These are phyloP conservation scores for Ips typographus DNA, from an alignment of 1,140 invertebrate genomes.

Conservation along the genomic window DNA sequence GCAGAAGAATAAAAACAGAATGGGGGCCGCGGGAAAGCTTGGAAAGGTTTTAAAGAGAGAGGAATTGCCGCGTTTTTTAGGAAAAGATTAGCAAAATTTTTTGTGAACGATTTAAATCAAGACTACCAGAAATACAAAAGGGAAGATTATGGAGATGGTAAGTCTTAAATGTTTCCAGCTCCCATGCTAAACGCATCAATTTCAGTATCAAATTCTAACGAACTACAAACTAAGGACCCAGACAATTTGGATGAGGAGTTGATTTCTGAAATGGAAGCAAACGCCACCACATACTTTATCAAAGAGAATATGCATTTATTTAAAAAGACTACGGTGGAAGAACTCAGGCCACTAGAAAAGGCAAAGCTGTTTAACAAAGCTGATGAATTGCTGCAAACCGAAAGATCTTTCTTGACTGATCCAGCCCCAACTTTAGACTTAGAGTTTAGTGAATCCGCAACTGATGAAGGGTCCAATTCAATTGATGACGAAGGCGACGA, in stretches of 20 bases:
- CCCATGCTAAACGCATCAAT: no score
- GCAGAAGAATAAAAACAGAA: conserved; percentile 27
- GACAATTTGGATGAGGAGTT: background rate
- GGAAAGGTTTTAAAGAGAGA: no score
- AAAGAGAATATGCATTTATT: conserved; percentile 6
- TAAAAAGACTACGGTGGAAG: conserved; percentile 8
- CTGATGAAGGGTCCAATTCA: background rate
- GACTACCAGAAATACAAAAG: no score
- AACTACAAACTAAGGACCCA: background rate
- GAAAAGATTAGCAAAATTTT: conserved; percentile 32
- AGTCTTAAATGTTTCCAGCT: no score
- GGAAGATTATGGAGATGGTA: no score
- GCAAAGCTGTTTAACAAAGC: conserved; percentile 18
- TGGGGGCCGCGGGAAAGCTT: no score
- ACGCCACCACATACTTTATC: conserved; percentile 16
- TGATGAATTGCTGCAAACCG: conserved; percentile 15
- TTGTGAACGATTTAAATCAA: conserved; percentile 1
- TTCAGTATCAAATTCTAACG: background rate
- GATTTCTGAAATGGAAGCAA: conserved; percentile 17
- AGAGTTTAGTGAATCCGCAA: no score
- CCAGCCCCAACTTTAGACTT: background rate
- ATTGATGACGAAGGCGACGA: background rate
- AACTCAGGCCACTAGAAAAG: conserved; percentile 14
- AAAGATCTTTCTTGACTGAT: conserved; percentile 14
- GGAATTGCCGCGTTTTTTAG: conserved; percentile 31